Evolutionary conservation across 2,888 invertebrate species (phyloP).

Genomic region (Chirona hameri): DNA sequence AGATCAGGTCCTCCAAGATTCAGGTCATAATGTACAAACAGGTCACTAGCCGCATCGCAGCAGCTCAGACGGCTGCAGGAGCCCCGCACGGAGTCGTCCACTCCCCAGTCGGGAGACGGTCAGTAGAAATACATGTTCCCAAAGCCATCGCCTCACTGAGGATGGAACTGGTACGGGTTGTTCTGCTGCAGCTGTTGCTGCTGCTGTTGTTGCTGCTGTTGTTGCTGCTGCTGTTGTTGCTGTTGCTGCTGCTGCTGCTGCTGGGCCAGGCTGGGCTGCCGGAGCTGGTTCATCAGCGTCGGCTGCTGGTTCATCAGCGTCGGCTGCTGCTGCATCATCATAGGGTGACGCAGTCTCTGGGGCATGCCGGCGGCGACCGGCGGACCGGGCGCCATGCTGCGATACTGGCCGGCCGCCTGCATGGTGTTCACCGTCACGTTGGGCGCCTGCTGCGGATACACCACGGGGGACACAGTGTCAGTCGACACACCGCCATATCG

Average conservation of each 20-base stretch:
- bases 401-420: slow-evolving; percentile 10
- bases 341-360: slow-evolving; percentile 42
- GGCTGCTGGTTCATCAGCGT: slow-evolving; percentile 44
- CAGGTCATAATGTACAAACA: no score
- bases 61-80: background rate
- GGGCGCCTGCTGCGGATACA: slow-evolving; percentile 31
- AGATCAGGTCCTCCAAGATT: no score
- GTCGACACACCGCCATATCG: no score
- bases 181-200: slow-evolving; percentile 55
- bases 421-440: slow-evolving; percentile 27
- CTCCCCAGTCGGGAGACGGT: background rate
- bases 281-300: slow-evolving; percentile 54
- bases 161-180: slow-evolving; percentile 48
- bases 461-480: no score
- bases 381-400: slow-evolving; percentile 29
- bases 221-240: slow-evolving; percentile 54
- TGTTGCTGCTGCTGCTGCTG: slow-evolving; percentile 57
- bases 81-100: background rate
- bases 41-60: background rate
- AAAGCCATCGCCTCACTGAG: background rate
- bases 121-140: background rate
- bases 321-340: slow-evolving; percentile 44
- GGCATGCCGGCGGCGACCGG: slow-evolving; percentile 35
- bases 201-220: slow-evolving; percentile 54
- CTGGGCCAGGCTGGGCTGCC: slow-evolving; percentile 54